Percentiles rank a stretch among this genome's conserved stretches.
Conservation (phyloP, 2,797 vertebrate genomes). For the Pipistrellus kuhlii region DNA sequence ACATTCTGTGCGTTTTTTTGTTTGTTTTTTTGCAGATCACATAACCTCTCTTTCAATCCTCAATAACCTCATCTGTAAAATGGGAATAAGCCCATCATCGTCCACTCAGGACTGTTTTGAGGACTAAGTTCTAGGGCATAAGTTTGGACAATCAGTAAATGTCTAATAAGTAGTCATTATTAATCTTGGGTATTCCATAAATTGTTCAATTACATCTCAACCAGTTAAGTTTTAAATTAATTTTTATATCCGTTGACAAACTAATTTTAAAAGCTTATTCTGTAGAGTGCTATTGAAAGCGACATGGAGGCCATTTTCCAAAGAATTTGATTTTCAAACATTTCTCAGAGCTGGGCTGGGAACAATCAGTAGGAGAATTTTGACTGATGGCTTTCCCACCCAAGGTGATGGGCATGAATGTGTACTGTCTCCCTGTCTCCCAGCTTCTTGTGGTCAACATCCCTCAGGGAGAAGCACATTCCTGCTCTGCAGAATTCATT, state of each 20-base stretch:
- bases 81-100: not conserved
- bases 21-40: not conserved
- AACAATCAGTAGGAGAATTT: not conserved
- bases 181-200: not conserved
- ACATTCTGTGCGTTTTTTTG: too few relatives aligned
- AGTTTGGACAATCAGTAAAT: not conserved
- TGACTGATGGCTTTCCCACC: not conserved
- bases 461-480: not conserved
- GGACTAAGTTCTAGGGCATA: not conserved
- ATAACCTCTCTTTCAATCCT: not conserved
- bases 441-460: not conserved
- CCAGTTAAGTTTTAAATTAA: not conserved
- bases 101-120: not conserved
- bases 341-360: not conserved
- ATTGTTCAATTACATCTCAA: not conserved
- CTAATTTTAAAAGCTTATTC: conserved; percentile 25
- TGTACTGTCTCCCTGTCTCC: not conserved
- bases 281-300: not conserved
- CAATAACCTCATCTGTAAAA: not conserved
- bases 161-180: not conserved
- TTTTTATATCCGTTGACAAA: not conserved
- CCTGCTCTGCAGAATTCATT: not conserved
- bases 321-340: not conserved
- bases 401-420: not conserved
- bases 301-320: not conserved